Evolutionary conservation across 1,140 invertebrate genomes (phyloP), one percentile per base, ranked within the genome.

Genomic region (Danaus melanippus): DNA sequence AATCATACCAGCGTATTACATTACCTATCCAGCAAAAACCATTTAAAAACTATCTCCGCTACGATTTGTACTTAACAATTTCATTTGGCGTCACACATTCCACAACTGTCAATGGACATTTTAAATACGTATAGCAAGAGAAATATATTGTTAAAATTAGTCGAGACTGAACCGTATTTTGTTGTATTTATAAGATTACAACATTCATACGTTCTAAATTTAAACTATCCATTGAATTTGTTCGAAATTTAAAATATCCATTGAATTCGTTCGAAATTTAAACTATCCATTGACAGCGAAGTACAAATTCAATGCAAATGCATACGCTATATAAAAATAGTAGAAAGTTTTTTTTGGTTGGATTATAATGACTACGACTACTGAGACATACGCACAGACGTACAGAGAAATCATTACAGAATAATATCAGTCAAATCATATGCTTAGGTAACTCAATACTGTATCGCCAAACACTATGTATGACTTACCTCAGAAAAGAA

Each of bases 11-110:
- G 72, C 60, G 71, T 73, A 76, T 74, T 73, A 72, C 66, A 64
- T 57, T 49, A 42, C 40, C 8, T 46, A 56, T 46, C 50, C 54
- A 56, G 54, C 54, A 42, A 50, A n/a, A 50, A 4, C 50, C 21
- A 21, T 12, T n/a, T 12, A 15, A 46, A 42, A 50, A 10, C 48
- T 60, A 51, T 46, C 64, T 60, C 60, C 59, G 53, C 76, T 82
- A 76, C 68, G 51, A 60, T 77, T 84, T 84, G 81, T 84, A 84
- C 81, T 84, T 75, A 67, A 72, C 57, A 71, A 74, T 70, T n/a
- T n/a, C n/a, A n/a, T n/a, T 76, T 74, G 70, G 72, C 70, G 74
- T 10, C 54, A 53, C 32, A 11, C 46, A 55, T 60, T 44, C 48
- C 21, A 42, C 15, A 53, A 45, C 60, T 62, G 56, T 45, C 60